phyloP scores from a whole-genome alignment of 2,113 vertebrate genomes.

The Neotoma lepida region DNA sequence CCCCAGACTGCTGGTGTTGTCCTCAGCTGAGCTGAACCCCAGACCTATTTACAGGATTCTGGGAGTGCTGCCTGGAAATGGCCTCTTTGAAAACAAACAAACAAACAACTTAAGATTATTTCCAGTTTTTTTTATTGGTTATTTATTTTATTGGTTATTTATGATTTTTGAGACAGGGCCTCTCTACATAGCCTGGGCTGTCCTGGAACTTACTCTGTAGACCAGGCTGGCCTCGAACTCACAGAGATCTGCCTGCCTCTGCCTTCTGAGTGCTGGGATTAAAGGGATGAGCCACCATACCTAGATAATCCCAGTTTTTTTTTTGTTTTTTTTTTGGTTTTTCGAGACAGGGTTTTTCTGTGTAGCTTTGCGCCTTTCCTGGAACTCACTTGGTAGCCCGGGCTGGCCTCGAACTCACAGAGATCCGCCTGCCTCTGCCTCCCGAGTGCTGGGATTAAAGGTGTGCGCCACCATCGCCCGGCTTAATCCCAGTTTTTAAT shows the following conservation, averaged over 20 bases:
- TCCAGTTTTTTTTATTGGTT: background rate
- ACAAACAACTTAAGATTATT: background rate
- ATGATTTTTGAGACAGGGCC: background rate
- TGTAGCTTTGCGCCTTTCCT: too few relatives aligned
- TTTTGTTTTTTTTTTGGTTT: too few relatives aligned
- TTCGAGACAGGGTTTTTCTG: too few relatives aligned
- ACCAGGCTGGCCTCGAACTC: background rate
- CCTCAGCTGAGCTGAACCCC: conserved; percentile 23
- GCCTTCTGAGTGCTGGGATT: background rate
- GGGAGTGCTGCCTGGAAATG: conserved; percentile 71
- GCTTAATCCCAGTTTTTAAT: background rate
- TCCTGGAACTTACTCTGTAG: background rate
- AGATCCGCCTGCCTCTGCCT: too few relatives aligned
- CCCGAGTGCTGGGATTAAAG: too few relatives aligned
- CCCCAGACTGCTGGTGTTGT: fast-evolving
- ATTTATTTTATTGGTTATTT: background rate
- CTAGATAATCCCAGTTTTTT: background rate
- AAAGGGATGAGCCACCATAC: background rate
- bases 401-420: too few relatives aligned
- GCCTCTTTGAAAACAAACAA: background rate
- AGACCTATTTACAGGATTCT: conserved; percentile 52
- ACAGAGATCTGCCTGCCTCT: background rate
- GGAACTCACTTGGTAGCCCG: too few relatives aligned
- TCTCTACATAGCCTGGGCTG: background rate
- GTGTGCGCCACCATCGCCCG: too few relatives aligned